Evolutionary conservation across 2,113 vertebrate genomes (phyloP).

Genomic region (Xiphophorus couchianus): DNA sequence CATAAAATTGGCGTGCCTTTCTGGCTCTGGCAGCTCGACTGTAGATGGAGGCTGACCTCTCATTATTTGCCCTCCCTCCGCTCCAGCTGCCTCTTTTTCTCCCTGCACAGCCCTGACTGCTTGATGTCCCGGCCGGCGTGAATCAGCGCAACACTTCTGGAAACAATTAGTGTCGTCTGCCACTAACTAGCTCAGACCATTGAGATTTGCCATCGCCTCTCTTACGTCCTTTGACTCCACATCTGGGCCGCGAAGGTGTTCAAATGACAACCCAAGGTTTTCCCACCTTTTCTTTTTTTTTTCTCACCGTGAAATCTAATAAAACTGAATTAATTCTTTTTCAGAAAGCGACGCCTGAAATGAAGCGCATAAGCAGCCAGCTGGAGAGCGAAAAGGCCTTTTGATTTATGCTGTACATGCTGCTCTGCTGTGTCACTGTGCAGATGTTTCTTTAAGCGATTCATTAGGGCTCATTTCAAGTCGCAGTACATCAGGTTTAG

Average conservation of each 20-base stretch:
- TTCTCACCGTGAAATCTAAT: slow-evolving; percentile 36
- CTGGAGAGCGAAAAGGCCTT: not conserved
- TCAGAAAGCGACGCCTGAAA: slow-evolving; percentile 3
- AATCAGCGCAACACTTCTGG: slow-evolving; percentile 85
- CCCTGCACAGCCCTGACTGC: slow-evolving; percentile 65
- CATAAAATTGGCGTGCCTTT: slow-evolving; percentile 94
- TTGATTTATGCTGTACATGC: slow-evolving; percentile 54
- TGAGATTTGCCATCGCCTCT: slow-evolving; percentile 89
- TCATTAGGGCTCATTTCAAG: slow-evolving; percentile 65
- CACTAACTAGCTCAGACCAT: slow-evolving; percentile 82
- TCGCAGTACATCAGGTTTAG: slow-evolving; percentile 52
- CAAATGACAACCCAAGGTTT: slow-evolving; percentile 73
- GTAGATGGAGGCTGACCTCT: slow-evolving; percentile 84
- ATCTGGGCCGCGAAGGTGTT: slow-evolving; percentile 94
- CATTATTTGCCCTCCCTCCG: slow-evolving; percentile 76
- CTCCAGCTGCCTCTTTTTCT: slow-evolving; percentile 36
- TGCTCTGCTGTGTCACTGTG: slow-evolving; percentile 50
- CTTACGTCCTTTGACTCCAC: slow-evolving; percentile 83
- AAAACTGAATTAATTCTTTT: slow-evolving; percentile 42
- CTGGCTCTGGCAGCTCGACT: slow-evolving; percentile 83
- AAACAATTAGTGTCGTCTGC: slow-evolving; percentile 96
- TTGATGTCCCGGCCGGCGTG: slow-evolving; percentile 77
- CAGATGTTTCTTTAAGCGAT: slow-evolving; percentile 40
- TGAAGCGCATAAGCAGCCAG: slow-evolving; percentile 7
- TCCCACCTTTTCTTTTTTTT: slow-evolving; percentile 52